Base-by-base conservation (phyloP, 2,888 invertebrate species). In the Cetonia aurata region DNA sequence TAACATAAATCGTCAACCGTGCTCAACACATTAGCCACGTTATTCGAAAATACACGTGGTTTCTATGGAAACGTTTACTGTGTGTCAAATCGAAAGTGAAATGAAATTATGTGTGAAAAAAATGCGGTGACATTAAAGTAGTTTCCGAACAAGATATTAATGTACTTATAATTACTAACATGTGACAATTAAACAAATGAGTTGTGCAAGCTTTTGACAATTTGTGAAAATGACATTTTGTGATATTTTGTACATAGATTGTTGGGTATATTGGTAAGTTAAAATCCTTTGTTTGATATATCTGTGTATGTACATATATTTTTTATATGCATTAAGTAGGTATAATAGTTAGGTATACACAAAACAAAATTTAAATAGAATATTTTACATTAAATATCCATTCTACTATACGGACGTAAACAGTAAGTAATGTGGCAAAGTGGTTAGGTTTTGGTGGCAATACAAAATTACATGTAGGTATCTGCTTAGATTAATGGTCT, bases 21-120 rank as follows among this genome's bases (percentile, higher is more conserved):
- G 25, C 4, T 25, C 3, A 25, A 25, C 25, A 25, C 4, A n/a
- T 25, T 3, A 25, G 4, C 3, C 25, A 33, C 60, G 59, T 41
- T 15, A 41, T 42, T 46, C 66, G 19, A 42, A 71, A 71, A 56
- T 46, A 72, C 72, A 72, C 69, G 59, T 57, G 17, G 72, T 72
- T 55, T 67, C 72, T 62, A 75, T 73, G 74, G 74, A 68, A 57
- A 75, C 70, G 75, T 75, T 75, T 75, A 67, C 70, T 62, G 12
- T 44, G 42, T 56, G 69, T 70, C 70, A 62, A 72, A 73, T 71
- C 57, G 72, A 71, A 70, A 70, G 60, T 73, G 71, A 74, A 73
- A 73, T 73, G 73, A 71, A 70, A 70, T 37, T 67, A 67, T 57
- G 42, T 67, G 70, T 65, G 56, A 60, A 37, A 50, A 68, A 59